Evolutionary conservation across 2,888 invertebrate species (phyloP).

Genomic region (Axea sp.): DNA sequence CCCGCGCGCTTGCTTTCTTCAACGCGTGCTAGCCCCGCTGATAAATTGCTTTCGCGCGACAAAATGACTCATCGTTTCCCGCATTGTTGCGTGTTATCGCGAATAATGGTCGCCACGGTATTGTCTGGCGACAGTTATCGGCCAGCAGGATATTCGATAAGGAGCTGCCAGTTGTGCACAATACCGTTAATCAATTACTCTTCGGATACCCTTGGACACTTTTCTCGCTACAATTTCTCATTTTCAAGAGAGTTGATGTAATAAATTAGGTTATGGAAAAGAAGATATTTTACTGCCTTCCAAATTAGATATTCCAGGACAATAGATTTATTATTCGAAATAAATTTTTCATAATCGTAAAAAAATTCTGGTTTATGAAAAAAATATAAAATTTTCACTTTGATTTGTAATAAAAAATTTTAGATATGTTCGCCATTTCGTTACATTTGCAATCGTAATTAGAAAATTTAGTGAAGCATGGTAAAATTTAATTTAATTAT

Average conservation of each 20-base stretch:
- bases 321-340: too few relatives aligned
- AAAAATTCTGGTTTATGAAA: too few relatives aligned
- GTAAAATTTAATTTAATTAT: too few relatives aligned
- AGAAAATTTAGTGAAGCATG: too few relatives aligned
- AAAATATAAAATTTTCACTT: neutral
- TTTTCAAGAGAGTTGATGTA: too few relatives aligned
- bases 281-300: too few relatives aligned
- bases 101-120: slow-evolving; percentile 32
- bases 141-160: slow-evolving; percentile 35
- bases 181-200: slow-evolving; percentile 33
- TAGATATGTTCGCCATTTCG: too few relatives aligned
- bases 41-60: slow-evolving; percentile 71
- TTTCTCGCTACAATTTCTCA: slow-evolving; percentile 11
- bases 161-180: slow-evolving; percentile 18
- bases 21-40: slow-evolving; percentile 62
- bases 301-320: neutral
- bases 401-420: too few relatives aligned
- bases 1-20: too few relatives aligned
- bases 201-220: neutral
- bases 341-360: too few relatives aligned
- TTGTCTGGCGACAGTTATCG: slow-evolving; percentile 22
- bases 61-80: slow-evolving; percentile 68
- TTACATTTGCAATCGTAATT: too few relatives aligned
- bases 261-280: too few relatives aligned
- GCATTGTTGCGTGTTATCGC: slow-evolving; percentile 56